Percentiles rank a stretch among this genome's conserved stretches.
Conservation (phyloP, 2,797 vertebrate genomes). For the Trematomus bernacchii region DNA sequence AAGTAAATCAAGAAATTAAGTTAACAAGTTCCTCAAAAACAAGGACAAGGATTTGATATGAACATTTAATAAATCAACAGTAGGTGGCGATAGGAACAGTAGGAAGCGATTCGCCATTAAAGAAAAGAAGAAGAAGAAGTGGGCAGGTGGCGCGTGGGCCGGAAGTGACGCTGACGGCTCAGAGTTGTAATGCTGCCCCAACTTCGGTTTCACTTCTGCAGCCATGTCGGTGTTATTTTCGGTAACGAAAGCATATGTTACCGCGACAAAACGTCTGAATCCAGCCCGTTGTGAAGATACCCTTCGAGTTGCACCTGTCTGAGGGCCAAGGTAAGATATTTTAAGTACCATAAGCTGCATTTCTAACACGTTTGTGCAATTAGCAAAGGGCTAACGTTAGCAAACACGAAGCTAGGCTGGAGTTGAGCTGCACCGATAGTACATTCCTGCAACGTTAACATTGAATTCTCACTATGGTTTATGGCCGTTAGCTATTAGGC, state of each 20-base stretch:
- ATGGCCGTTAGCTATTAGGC: accelerated
- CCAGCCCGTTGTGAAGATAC: accelerated
- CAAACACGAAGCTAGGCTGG: slow-evolving; percentile 40
- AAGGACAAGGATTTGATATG: too few species aligned
- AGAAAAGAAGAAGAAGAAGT: too few species aligned
- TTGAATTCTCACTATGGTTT: not conserved
- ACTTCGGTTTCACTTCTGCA: slow-evolving; percentile 60
- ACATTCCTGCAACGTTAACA: too few species aligned
- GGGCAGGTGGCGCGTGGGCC: not conserved
- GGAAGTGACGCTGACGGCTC: slow-evolving; percentile 38
- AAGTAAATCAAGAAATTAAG: too few species aligned
- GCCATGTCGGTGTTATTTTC: slow-evolving; percentile 29
- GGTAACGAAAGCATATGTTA: accelerated
- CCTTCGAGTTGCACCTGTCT: too few species aligned
- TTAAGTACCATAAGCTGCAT: accelerated
- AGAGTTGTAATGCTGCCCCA: slow-evolving; percentile 28
- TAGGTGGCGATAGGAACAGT: too few species aligned
- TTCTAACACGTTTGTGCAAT: slow-evolving; percentile 19
- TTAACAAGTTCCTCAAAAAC: too few species aligned
- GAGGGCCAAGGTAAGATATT: slow-evolving; percentile 20
- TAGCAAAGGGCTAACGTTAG: slow-evolving; percentile 66
- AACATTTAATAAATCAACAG: too few species aligned
- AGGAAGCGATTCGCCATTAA: too few species aligned
- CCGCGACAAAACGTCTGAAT: not conserved
- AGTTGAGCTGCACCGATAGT: not conserved